Percentiles rank a stretch among this genome's conserved stretches.
These are phyloP conservation scores for Drosophila tripunctata DNA, from an alignment of 2,888 invertebrate genomes.

Conservation along the genomic window DNA sequence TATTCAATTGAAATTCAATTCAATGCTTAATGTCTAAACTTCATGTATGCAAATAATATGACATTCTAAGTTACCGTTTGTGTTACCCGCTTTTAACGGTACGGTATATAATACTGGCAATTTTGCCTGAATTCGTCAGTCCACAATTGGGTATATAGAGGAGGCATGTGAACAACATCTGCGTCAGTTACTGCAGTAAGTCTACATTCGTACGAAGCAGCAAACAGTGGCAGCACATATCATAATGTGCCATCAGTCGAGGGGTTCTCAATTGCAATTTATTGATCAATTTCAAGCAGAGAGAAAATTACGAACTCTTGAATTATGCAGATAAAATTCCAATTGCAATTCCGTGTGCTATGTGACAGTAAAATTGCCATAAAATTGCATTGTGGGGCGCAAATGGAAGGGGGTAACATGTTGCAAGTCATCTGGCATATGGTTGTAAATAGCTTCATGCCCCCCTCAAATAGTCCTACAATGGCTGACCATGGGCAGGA, in stretches of 20 bases:
- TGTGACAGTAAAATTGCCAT: slow-evolving; percentile 61
- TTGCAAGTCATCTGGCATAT: slow-evolving; percentile 22
- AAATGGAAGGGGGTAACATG: slow-evolving; percentile 19
- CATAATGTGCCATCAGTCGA: slow-evolving; percentile 49
- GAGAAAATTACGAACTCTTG: slow-evolving; percentile 16
- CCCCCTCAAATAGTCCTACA: slow-evolving; percentile 5
- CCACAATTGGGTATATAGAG: not conserved
- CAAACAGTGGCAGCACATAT: slow-evolving; percentile 5
- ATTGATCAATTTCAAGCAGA: slow-evolving; percentile 49
- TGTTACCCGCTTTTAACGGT: no score
- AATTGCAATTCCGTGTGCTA: slow-evolving; percentile 6
- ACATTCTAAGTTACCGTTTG: no score
- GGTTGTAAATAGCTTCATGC: slow-evolving; percentile 14
- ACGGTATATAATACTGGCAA: no score
- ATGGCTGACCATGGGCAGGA: slow-evolving; percentile 18
- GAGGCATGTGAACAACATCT: not conserved
- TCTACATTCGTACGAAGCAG: slow-evolving; percentile 3
- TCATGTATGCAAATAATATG: no score
- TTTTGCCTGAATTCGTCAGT: no score
- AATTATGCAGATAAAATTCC: slow-evolving; percentile 29
- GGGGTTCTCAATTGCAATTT: slow-evolving; percentile 46
- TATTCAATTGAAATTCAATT: no score
- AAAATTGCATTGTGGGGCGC: slow-evolving; percentile 55
- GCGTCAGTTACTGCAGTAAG: slow-evolving; percentile 1
- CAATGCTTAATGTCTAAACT: no score